These are phyloP conservation scores for Barypeithes pellucidus DNA, from an alignment of 2,888 invertebrate species.

Conservation along the genomic window DNA sequence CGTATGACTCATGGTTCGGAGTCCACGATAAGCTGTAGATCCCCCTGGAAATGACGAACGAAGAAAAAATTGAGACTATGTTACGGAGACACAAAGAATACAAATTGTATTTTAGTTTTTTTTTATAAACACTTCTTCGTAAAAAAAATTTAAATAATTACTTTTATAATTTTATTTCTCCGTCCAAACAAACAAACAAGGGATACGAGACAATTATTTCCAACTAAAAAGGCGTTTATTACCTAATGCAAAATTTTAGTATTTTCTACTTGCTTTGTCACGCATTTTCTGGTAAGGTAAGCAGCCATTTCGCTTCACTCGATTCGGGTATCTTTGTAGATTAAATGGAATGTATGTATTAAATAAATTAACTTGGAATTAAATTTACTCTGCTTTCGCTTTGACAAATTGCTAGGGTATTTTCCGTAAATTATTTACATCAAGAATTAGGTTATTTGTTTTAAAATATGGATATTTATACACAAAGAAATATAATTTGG, in stretches of 20 bases:
- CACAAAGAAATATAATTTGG: background rate
- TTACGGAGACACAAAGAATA: no score
- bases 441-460: constrained; percentile 12
- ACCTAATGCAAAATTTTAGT: background rate
- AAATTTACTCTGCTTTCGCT: constrained; percentile 18
- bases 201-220: background rate
- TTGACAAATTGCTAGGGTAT: constrained; percentile 13
- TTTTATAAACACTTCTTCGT: no score
- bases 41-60: no score
- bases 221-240: background rate
- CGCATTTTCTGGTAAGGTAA: constrained; percentile 25
- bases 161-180: background rate
- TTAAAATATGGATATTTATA: background rate
- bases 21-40: no score
- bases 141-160: background rate
- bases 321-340: constrained; percentile 15
- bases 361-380: constrained; percentile 24
- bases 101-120: no score
- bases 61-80: no score
- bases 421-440: constrained; percentile 16
- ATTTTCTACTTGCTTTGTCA: constrained; percentile 19
- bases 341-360: constrained; percentile 20
- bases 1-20: no score
- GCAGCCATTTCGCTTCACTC: background rate
- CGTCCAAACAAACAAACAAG: background rate